Evolutionary conservation across 2,888 invertebrate genomes (phyloP).

Genomic region (Liposcelis brunnea): DNA sequence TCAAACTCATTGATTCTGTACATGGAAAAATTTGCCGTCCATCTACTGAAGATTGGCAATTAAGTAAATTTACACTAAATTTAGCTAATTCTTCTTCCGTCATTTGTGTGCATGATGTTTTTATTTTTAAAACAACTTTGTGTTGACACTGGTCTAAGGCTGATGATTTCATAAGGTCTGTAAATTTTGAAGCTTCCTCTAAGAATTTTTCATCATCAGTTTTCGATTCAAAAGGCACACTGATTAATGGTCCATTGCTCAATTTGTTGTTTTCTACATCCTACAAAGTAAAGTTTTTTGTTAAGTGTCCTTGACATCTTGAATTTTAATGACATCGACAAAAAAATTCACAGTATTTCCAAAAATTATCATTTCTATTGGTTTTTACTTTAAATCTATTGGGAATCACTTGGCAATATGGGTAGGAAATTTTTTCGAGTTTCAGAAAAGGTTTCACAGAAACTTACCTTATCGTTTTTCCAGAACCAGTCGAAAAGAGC

Average conservation of each 20-base stretch:
- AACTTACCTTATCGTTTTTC: not conserved
- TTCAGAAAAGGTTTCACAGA: not conserved
- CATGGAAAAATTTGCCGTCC: constrained; percentile 40
- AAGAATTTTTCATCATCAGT: constrained; percentile 41
- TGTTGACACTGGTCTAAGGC: constrained; percentile 46
- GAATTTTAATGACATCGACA: not conserved
- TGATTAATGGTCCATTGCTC: not conserved
- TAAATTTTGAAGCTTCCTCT: constrained; percentile 38
- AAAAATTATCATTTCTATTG: not conserved
- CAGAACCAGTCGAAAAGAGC: constrained; percentile 1
- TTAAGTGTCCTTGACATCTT: not conserved
- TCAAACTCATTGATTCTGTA: constrained; percentile 38
- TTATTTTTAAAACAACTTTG: constrained; percentile 39
- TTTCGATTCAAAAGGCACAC: constrained; percentile 35
- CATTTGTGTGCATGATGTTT: constrained; percentile 37
- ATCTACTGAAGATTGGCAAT: constrained; percentile 46
- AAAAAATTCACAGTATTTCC: too few species aligned
- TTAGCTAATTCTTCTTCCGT: constrained; percentile 48
- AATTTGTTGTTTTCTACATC: not conserved
- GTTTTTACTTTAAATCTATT: too few species aligned
- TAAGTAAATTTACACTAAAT: constrained; percentile 44
- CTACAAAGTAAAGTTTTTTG: not conserved
- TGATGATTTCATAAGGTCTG: constrained; percentile 34
- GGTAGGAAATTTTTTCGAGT: too few species aligned
- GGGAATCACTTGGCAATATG: too few species aligned